Evolutionary conservation across 2,888 invertebrate species (phyloP).

Genomic region (Acanthosepion lycidas): DNA sequence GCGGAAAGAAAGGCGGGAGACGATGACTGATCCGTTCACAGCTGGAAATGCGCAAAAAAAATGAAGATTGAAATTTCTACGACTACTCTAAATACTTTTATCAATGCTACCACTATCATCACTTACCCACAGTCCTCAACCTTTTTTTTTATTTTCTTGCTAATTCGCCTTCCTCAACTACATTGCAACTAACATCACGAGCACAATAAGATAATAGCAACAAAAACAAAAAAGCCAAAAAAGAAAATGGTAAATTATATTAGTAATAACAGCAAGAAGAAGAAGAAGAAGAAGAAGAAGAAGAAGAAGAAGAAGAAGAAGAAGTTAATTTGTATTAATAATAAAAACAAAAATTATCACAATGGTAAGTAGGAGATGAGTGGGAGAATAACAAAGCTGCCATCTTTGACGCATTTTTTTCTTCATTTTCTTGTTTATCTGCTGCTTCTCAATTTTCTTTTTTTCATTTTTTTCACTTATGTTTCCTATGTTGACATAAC

Average conservation of each 20-base stretch:
- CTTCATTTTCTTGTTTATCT: background rate
- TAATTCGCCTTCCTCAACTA: background rate
- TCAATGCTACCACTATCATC: background rate
- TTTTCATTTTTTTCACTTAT: background rate
- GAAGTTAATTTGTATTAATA: background rate
- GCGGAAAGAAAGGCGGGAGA: background rate
- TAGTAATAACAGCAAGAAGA: background rate
- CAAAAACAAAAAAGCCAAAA: background rate
- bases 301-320: background rate
- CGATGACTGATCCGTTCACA: background rate
- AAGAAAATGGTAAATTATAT: background rate
- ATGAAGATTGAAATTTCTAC: background rate
- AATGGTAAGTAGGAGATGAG: background rate
- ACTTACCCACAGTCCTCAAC: background rate
- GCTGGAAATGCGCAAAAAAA: constrained; percentile 1
- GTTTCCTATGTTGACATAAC: constrained; percentile 16
- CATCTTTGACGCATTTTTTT: background rate
- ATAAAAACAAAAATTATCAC: background rate
- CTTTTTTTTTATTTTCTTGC: background rate
- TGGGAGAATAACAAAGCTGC: background rate
- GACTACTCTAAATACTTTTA: constrained; percentile 33
- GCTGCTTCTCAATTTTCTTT: background rate
- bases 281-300: background rate
- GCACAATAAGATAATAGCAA: background rate
- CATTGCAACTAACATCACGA: background rate